Evolutionary conservation across 2,888 invertebrate species (phyloP).

Genomic region (Lithophane semibrunnea): DNA sequence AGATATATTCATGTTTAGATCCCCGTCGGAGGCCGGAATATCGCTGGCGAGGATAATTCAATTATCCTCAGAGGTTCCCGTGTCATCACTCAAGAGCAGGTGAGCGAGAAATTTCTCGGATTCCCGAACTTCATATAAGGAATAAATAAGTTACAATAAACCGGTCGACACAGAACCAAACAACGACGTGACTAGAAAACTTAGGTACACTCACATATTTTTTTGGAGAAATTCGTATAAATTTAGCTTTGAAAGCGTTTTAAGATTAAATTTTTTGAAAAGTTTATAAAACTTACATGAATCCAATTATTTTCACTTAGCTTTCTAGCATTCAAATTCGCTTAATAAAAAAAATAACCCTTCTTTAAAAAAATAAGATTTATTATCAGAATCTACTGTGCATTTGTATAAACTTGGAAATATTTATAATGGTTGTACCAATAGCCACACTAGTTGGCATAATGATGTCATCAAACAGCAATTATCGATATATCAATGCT

Average conservation of each 20-base stretch:
- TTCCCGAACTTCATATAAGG: constrained; percentile 46
- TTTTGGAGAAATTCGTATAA: constrained; percentile 12
- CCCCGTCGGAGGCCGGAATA: constrained; percentile 51
- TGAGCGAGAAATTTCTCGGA: constrained; percentile 60
- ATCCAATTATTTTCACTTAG: constrained; percentile 1
- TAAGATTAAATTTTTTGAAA: constrained; percentile 16
- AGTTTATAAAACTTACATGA: constrained; percentile 8
- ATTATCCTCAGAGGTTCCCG: constrained; percentile 75
- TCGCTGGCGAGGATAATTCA: constrained; percentile 74
- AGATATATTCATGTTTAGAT: constrained; percentile 68
- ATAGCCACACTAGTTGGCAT: background rate
- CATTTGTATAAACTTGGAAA: constrained; percentile 5
- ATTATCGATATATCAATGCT: background rate
- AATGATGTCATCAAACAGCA: background rate
- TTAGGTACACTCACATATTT: background rate
- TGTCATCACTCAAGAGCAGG: constrained; percentile 81
- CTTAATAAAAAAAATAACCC: background rate
- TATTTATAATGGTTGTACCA: background rate
- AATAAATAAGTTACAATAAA: constrained; percentile 58
- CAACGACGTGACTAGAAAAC: constrained; percentile 44
- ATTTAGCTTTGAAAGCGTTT: constrained; percentile 13
- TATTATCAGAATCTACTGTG: constrained; percentile 12
- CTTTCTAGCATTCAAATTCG: background rate
- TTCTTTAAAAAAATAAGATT: background rate
- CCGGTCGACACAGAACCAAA: constrained; percentile 36